Evolutionary conservation across 2,113 vertebrate species (phyloP).

Genomic region (Xiphophorus couchianus): DNA sequence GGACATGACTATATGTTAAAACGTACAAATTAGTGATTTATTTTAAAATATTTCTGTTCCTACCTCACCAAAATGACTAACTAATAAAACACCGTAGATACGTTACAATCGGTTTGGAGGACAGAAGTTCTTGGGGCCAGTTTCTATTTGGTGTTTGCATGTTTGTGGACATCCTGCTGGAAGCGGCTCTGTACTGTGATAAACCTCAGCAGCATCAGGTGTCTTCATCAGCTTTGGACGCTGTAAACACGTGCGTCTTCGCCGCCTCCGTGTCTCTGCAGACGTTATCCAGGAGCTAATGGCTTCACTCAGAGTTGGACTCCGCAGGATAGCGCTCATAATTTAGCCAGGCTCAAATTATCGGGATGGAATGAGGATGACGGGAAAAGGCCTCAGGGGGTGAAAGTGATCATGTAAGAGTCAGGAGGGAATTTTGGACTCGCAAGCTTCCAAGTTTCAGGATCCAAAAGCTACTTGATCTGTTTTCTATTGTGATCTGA

Average conservation of each 20-base stretch:
- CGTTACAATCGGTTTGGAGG: too few species aligned
- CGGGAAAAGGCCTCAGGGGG: conserved; percentile 16
- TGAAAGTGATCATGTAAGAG: conserved; percentile 43
- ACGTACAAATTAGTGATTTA: background rate
- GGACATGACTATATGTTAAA: background rate
- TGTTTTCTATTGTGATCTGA: background rate
- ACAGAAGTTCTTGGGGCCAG: background rate
- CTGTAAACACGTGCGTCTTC: conserved; percentile 1
- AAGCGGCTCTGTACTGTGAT: background rate
- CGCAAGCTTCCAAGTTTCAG: conserved; percentile 1
- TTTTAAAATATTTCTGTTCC: background rate
- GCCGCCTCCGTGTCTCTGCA: background rate
- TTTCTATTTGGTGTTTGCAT: background rate
- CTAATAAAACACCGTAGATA: too few species aligned
- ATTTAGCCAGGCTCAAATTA: conserved; percentile 43
- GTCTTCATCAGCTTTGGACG: conserved; percentile 9
- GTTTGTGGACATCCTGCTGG: background rate
- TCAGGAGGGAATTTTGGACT: conserved; percentile 18
- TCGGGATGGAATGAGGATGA: conserved; percentile 27
- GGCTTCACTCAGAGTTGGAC: background rate
- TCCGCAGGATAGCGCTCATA: conserved; percentile 20
- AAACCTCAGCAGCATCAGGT: conserved; percentile 4
- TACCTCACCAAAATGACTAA: background rate
- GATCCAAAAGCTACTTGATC: conserved; percentile 29
- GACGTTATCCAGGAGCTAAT: conserved; percentile 24